Evolutionary conservation across 2,113 vertebrate species (phyloP).

Genomic region (Elanoides forficatus): DNA sequence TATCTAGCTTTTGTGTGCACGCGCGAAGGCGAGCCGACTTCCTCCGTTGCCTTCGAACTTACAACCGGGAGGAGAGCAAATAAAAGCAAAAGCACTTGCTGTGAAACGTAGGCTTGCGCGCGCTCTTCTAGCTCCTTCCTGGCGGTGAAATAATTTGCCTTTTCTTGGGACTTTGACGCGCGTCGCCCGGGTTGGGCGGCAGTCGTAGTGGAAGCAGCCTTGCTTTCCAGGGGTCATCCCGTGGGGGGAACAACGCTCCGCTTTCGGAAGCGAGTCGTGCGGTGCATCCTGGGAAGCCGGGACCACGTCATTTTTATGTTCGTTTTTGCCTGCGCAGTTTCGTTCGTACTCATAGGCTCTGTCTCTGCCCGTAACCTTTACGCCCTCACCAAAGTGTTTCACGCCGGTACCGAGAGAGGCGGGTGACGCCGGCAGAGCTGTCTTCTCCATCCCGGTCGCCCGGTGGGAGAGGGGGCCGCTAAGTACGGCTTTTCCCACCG

Average conservation of each 20-base stretch:
- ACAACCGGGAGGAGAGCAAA: background rate
- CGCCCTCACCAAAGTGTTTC: constrained; percentile 7
- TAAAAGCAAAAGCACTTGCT: background rate
- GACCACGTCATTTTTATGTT: background rate
- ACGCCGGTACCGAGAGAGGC: background rate
- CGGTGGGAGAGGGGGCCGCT: background rate
- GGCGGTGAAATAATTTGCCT: background rate
- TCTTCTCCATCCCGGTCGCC: background rate
- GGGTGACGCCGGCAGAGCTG: background rate
- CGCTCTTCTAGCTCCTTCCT: background rate
- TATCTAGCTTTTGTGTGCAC: background rate
- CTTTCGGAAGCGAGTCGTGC: constrained; percentile 8
- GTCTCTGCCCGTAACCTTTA: background rate
- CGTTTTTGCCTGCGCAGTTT: constrained; percentile 53
- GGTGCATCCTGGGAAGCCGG: constrained; percentile 36
- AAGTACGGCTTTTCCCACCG: background rate
- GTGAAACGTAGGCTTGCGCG: background rate
- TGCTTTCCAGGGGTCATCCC: background rate
- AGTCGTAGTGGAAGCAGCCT: background rate
- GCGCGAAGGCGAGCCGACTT: background rate
- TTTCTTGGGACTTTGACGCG: background rate
- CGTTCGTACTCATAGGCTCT: constrained; percentile 9
- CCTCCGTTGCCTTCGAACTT: constrained; percentile 12
- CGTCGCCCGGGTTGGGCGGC: background rate
- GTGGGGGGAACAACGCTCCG: background rate